A percentile compares a stretch with the other conserved stretches of the same genome.
Conservation (phyloP, 1,140 invertebrate species). For the Lasioglossum baleicum region DNA sequence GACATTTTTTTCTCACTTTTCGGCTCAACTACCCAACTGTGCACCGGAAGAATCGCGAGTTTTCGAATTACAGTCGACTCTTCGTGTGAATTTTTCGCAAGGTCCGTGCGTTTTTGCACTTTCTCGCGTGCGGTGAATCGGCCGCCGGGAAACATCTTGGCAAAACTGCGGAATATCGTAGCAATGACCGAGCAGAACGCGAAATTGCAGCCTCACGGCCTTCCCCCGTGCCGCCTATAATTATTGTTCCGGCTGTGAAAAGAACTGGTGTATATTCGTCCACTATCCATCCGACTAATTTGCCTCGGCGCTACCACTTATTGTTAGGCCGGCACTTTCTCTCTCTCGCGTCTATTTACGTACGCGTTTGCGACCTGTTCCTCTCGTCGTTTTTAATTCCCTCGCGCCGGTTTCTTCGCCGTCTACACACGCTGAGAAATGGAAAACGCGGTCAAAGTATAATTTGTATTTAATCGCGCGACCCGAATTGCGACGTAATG, state of each 20-base stretch:
- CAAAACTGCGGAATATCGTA: constrained; percentile 6
- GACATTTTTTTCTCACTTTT: too few species aligned
- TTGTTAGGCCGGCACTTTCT: constrained; percentile 41
- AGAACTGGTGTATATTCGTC: constrained; percentile 4
- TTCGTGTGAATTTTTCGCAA: too few species aligned
- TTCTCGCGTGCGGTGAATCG: constrained; percentile 3
- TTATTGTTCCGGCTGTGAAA: constrained; percentile 24
- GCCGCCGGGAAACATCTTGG: too few species aligned
- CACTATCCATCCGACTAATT: constrained; percentile 42
- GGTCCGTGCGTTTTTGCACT: not conserved
- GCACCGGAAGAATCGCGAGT: too few species aligned
- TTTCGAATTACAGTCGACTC: not conserved
- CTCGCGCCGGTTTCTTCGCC: not conserved
- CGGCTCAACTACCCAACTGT: too few species aligned
- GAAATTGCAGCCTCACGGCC: constrained; percentile 10
- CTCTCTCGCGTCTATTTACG: constrained; percentile 1
- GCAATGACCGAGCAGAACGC: constrained; percentile 30
- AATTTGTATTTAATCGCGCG: constrained; percentile 19
- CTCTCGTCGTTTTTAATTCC: not conserved
- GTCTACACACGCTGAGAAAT: constrained; percentile 4
- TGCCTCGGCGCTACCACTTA: constrained; percentile 33
- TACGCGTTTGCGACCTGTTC: not conserved
- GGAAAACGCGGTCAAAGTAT: constrained; percentile 23
- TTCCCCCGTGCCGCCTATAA: constrained; percentile 32
- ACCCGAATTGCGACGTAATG: not conserved